Base-by-base conservation (phyloP, 2,797 vertebrate species). In the Pantherophis alleghaniensis region DNA sequence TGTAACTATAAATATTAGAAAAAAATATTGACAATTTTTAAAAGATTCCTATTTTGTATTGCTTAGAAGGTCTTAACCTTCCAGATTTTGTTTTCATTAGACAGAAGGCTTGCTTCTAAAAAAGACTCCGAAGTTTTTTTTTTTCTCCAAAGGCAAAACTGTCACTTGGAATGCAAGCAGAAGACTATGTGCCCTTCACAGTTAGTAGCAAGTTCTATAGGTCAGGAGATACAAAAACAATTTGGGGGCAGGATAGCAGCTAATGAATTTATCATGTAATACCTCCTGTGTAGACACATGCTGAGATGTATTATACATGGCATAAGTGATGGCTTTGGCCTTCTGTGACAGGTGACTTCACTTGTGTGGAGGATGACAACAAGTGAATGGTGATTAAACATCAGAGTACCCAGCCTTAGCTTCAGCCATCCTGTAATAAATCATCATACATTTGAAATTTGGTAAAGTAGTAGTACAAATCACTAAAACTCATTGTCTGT, bases 391-490 rank as follows among this genome's bases (percentile, higher is more conserved):
- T 95, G 96, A 95, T 93, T 97, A 95, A 95, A 97, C 95, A 94
- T 93, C 60, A 12, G 86, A 63, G 94, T 91, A 91, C 89, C 93
- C 89, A 94, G 90, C 94, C 94, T 94, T 95, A 94, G 69, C 95
- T 94, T 86, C 91, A 97, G 89, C 94, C 95, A 91, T 96, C 91
- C 94, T 86, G 94, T 94, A 94, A 95, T 97, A 97, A 96, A 94
- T 96, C 95, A 66, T 63, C 93, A 92, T 94, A 96, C 95, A 94
- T 93, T 95, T 93, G 91, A 91, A 94, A 96, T 97, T 97, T 97
- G 96, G 95, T 96, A 97, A 96, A 96, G 87, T 89, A 95, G 89
- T 92, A 96, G 87, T 93, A 57, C 91, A 92, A 94, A 95, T 90
- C 93, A 96, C 95, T 94, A 96, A 96, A 96, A 53, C 24, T 60